Percentiles rank a stretch among this genome's conserved stretches.
phyloP scores from a whole-genome alignment of 2,113 vertebrate species.

The Scortum barcoo region DNA sequence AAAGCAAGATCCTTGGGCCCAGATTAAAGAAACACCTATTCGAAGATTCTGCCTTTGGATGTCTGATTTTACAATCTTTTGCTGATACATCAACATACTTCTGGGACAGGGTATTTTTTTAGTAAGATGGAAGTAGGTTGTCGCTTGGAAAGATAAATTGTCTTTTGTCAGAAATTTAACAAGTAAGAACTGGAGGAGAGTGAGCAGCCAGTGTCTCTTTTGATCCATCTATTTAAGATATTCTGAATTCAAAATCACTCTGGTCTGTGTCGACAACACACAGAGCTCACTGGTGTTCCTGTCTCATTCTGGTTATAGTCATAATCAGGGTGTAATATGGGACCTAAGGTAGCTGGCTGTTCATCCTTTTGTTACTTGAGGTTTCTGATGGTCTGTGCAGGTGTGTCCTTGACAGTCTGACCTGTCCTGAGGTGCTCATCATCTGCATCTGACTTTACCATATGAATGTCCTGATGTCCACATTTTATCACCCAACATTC shows the following conservation, averaged over 20 bases:
- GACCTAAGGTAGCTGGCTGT: too few species aligned
- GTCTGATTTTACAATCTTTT: neutral
- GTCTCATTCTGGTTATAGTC: too few species aligned
- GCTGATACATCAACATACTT: neutral
- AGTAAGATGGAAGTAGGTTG: neutral
- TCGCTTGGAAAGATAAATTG: neutral
- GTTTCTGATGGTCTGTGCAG: too few species aligned
- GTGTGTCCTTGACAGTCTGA: too few species aligned
- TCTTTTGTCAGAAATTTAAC: neutral
- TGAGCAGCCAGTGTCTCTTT: neutral
- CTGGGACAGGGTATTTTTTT: neutral
- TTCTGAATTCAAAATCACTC: too few species aligned
- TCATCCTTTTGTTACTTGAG: too few species aligned
- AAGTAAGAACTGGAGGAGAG: neutral
- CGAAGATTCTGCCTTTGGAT: neutral
- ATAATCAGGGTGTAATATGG: too few species aligned
- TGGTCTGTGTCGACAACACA: too few species aligned
- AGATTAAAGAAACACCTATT: conserved; percentile 15
- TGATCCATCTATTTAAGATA: neutral
- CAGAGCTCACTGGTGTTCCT: too few species aligned
- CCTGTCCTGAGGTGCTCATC: neutral
- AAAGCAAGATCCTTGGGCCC: neutral
- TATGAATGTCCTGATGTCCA: neutral
- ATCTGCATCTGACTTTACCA: neutral
- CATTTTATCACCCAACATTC: neutral